These are phyloP conservation scores for Calephelis virginiensis DNA, from an alignment of 1,140 invertebrate genomes.

Conservation along the genomic window DNA sequence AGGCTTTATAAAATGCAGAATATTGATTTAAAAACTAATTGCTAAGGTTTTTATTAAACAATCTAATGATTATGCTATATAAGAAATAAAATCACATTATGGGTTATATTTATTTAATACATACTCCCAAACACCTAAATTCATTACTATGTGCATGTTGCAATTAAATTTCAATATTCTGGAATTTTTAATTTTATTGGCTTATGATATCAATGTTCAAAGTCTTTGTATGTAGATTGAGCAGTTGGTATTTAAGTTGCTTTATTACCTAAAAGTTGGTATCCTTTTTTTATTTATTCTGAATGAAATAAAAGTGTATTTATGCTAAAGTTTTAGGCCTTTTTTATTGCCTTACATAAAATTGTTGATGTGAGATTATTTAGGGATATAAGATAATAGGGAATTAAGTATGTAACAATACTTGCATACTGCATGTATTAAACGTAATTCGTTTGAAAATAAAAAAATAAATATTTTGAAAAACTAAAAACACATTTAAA, in stretches of 20 bases:
- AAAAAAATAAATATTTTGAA: too few species aligned
- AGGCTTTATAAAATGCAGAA: conserved; percentile 16
- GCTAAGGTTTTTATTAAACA: conserved; percentile 28
- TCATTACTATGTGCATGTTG: conserved; percentile 13
- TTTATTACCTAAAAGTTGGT: not conserved
- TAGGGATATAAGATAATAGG: too few species aligned
- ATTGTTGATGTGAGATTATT: not conserved
- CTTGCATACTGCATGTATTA: too few species aligned
- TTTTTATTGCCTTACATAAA: not conserved
- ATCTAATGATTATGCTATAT: conserved; percentile 31
- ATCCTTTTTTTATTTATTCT: not conserved
- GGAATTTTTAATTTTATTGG: not conserved
- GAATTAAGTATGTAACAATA: too few species aligned
- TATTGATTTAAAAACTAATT: conserved; percentile 30
- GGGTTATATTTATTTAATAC: conserved; percentile 39
- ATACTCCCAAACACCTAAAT: conserved; percentile 40
- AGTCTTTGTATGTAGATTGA: conserved; percentile 1
- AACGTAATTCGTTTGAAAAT: too few species aligned
- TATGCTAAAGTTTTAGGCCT: not conserved
- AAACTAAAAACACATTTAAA: too few species aligned
- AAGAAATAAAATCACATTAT: conserved; percentile 68
- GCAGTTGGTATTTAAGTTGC: not conserved
- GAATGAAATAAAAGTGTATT: not conserved
- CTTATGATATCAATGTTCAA: not conserved
- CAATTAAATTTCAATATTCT: not conserved